A percentile compares a stretch with the other conserved stretches of the same genome.
These are phyloP conservation scores for Noctua fimbriata DNA, from an alignment of 2,888 invertebrate genomes.

Conservation along the genomic window DNA sequence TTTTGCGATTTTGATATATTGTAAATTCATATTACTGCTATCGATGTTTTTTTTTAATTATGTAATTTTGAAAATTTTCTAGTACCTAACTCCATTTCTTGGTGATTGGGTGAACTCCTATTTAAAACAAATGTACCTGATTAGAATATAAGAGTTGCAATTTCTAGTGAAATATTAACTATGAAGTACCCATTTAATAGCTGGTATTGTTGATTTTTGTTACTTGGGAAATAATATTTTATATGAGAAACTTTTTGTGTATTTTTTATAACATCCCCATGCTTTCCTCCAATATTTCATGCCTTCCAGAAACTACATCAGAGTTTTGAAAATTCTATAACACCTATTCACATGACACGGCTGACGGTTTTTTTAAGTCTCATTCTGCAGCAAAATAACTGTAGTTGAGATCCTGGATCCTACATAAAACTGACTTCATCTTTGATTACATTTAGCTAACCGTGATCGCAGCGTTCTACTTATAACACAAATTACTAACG, in stretches of 20 bases:
- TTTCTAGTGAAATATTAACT: constrained; percentile 70
- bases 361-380: too few species aligned
- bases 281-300: too few species aligned
- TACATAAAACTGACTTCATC: background rate
- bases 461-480: too few species aligned
- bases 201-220: too few species aligned
- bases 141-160: constrained; percentile 57
- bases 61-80: constrained; percentile 37
- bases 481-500: too few species aligned
- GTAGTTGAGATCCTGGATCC: too few species aligned
- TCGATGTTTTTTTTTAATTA: constrained; percentile 48
- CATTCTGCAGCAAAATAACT: too few species aligned
- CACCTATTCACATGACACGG: too few species aligned
- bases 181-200: background rate
- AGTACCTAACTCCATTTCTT: constrained; percentile 75
- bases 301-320: too few species aligned
- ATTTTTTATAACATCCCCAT: background rate
- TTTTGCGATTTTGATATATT: background rate
- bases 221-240: constrained; percentile 38
- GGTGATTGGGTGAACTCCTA: constrained; percentile 66
- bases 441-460: background rate
- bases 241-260: constrained; percentile 80
- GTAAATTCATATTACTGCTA: background rate
- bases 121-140: constrained; percentile 59
- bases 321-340: too few species aligned